These are phyloP conservation scores for Lysandra bellargus DNA, from an alignment of 2,888 invertebrate genomes.

Conservation along the genomic window DNA sequence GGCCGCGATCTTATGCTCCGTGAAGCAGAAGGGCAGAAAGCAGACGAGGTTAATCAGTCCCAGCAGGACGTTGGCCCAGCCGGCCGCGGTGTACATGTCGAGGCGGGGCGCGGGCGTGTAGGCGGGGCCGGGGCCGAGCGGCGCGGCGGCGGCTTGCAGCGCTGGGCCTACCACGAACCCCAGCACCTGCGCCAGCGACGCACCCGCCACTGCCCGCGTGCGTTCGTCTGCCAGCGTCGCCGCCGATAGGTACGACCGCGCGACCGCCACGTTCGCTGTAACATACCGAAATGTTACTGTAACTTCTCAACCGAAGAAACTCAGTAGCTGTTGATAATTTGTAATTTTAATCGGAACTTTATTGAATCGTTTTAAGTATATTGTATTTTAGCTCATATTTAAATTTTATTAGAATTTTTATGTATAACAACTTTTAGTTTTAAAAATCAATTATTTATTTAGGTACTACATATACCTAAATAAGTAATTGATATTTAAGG, in stretches of 20 bases:
- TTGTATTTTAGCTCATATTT: too few relatives aligned
- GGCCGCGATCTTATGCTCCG: slow-evolving; percentile 88
- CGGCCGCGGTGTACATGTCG: slow-evolving; percentile 93
- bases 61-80: slow-evolving; percentile 90
- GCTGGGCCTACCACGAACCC: slow-evolving; percentile 94
- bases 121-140: slow-evolving; percentile 82
- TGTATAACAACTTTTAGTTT: too few relatives aligned
- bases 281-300: neutral
- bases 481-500: too few relatives aligned
- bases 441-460: too few relatives aligned
- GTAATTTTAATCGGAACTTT: too few relatives aligned
- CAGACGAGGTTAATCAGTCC: slow-evolving; percentile 86
- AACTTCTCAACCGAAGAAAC: too few relatives aligned
- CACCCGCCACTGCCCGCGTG: slow-evolving; percentile 90
- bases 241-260: slow-evolving; percentile 90
- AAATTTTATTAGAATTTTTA: too few relatives aligned
- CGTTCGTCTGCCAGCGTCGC: slow-evolving; percentile 90
- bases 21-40: slow-evolving; percentile 87
- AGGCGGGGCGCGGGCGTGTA: slow-evolving; percentile 77
- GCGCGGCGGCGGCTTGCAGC: slow-evolving; percentile 89
- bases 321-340: too few relatives aligned
- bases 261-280: slow-evolving; percentile 90
- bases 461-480: too few relatives aligned
- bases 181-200: slow-evolving; percentile 91
- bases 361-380: too few relatives aligned